phyloP scores from a whole-genome alignment of 2,113 vertebrate genomes.

The Neoarius graeffei region DNA sequence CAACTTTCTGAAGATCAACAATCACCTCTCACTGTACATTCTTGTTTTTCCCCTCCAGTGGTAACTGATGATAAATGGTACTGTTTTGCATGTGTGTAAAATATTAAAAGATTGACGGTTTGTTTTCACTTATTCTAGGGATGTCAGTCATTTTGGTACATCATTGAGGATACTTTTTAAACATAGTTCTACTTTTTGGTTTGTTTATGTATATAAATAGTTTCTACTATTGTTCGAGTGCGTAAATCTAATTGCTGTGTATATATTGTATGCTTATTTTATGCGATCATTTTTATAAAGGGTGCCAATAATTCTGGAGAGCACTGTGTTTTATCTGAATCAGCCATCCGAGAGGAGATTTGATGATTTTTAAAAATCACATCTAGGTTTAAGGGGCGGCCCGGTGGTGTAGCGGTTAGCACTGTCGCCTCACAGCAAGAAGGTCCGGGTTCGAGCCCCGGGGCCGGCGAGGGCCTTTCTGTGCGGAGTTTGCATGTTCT shows the following conservation, averaged over 20 bases:
- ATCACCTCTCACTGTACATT: not conserved
- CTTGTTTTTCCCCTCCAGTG: not conserved
- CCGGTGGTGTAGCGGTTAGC: too few relatives aligned
- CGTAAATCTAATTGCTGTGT: not conserved
- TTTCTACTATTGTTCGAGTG: not conserved
- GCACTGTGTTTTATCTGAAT: not conserved
- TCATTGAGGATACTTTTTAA: not conserved
- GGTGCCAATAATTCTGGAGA: not conserved
- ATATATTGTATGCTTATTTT: not conserved
- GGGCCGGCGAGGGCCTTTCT: too few relatives aligned
- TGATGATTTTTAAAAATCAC: not conserved
- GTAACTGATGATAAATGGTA: not conserved
- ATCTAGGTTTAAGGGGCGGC: not conserved
- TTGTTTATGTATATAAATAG: not conserved
- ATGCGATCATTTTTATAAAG: not conserved
- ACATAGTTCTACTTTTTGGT: not conserved
- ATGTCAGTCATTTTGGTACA: not conserved
- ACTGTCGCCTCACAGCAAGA: too few relatives aligned
- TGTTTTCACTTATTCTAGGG: not conserved
- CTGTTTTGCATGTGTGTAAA: not conserved
- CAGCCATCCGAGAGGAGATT: not conserved
- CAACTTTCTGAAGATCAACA: not conserved
- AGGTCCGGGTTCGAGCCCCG: too few relatives aligned
- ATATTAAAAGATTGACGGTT: not conserved
- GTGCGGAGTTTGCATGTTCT: too few relatives aligned